Percentiles rank a stretch among this genome's conserved stretches.
phyloP scores from a whole-genome alignment of 2,113 vertebrate species.

The Sterna hirundo region DNA sequence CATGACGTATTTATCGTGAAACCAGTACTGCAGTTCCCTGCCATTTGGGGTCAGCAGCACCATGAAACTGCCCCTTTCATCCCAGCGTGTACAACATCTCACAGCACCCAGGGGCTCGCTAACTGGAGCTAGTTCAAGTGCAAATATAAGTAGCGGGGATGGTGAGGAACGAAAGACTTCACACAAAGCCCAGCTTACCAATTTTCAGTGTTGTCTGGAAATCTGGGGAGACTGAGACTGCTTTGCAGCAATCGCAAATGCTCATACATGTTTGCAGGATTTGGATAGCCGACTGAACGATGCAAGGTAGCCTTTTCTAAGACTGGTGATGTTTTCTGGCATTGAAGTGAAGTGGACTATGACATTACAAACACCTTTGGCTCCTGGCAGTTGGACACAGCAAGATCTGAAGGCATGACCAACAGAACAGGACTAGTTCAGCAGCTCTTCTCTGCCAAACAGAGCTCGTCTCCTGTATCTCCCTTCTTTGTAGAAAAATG shows the following conservation, averaged over 20 bases:
- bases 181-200: neutral
- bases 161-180: neutral
- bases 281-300: neutral
- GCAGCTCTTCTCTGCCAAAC: neutral
- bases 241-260: neutral
- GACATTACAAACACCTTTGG: neutral
- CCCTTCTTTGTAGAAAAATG: neutral
- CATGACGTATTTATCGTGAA: rapidly evolving
- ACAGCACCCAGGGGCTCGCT: neutral
- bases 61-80: neutral
- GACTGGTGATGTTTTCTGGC: neutral
- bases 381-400: neutral
- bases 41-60: neutral
- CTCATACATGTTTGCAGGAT: neutral
- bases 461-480: neutral
- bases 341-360: neutral
- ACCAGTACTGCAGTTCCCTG: neutral
- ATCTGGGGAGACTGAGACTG: neutral
- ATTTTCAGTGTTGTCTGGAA: neutral
- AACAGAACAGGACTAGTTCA: neutral
- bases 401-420: neutral
- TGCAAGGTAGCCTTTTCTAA: neutral
- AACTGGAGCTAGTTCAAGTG: neutral
- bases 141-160: rapidly evolving
- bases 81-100: neutral